These are phyloP conservation scores for Limnephilus rhombicus DNA, from an alignment of 2,888 invertebrate genomes.

Conservation along the genomic window DNA sequence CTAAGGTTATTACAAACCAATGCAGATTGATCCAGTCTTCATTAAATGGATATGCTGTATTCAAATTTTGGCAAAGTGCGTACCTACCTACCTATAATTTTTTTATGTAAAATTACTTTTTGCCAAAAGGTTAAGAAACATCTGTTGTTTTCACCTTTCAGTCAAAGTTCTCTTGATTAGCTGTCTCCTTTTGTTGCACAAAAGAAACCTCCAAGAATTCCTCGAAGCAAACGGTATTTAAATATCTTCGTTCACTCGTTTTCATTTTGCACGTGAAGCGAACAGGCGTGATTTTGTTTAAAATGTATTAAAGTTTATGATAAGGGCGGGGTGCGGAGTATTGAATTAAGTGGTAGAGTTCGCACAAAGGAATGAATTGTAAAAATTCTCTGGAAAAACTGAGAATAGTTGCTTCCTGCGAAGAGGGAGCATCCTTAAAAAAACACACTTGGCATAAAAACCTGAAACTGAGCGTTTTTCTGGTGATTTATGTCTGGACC, in stretches of 20 bases:
- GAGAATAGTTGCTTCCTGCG: slow-evolving; percentile 40
- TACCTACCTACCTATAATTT: neutral
- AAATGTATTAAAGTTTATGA: neutral
- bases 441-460: slow-evolving; percentile 7
- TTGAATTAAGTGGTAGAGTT: neutral
- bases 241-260: neutral
- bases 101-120: no score
- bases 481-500: slow-evolving; percentile 26
- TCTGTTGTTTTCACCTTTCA: neutral
- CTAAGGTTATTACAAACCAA: neutral
- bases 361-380: slow-evolving; percentile 20
- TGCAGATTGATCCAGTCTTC: no score
- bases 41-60: no score
- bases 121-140: neutral
- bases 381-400: slow-evolving; percentile 15
- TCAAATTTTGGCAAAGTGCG: no score
- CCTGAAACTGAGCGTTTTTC: slow-evolving; percentile 38
- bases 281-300: neutral
- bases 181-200: neutral
- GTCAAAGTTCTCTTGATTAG: neutral
- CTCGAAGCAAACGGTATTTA: neutral
- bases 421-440: slow-evolving; percentile 31
- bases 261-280: neutral
- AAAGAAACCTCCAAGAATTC: neutral
- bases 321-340: neutral